A percentile compares a stretch with the other conserved stretches of the same genome.
Conservation (phyloP, 1,140 invertebrate genomes). For the Microplitis mediator region DNA sequence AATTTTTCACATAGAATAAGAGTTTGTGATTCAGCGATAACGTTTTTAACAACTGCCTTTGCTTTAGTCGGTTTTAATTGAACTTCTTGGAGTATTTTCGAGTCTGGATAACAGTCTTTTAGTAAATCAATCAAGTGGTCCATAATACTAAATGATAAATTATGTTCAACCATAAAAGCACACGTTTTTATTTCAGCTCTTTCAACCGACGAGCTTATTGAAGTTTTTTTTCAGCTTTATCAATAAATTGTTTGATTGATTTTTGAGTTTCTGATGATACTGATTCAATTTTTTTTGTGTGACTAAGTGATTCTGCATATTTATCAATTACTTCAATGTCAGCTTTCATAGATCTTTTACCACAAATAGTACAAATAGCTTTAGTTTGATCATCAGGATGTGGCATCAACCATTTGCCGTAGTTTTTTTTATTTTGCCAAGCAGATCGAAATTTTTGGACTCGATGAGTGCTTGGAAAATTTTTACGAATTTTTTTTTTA, state of each 20-base stretch:
- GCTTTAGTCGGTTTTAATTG: slow-evolving; percentile 26
- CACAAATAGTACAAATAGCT: neutral
- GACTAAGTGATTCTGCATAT: neutral
- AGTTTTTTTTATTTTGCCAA: neutral
- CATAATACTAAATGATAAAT: slow-evolving; percentile 10
- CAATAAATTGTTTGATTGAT: neutral
- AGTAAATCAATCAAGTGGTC: slow-evolving; percentile 14
- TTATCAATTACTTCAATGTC: neutral
- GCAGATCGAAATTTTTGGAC: neutral
- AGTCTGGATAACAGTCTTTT: slow-evolving; percentile 17
- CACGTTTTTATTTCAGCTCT: slow-evolving; percentile 1
- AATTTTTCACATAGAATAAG: neutral
- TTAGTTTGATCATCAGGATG: neutral
- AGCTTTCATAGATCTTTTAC: neutral
- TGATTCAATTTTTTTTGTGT: neutral
- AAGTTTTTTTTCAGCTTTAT: neutral
- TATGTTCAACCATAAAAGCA: slow-evolving; percentile 20
- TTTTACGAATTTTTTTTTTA: neutral
- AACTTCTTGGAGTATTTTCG: slow-evolving; percentile 21
- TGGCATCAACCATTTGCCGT: neutral
- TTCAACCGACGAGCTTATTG: neutral
- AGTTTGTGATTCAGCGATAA: slow-evolving; percentile 31
- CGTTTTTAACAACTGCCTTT: slow-evolving; percentile 34
- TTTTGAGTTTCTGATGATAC: neutral
- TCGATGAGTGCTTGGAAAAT: neutral